phyloP scores from a whole-genome alignment of 2,888 invertebrate species.

The Diarsia rubi region DNA sequence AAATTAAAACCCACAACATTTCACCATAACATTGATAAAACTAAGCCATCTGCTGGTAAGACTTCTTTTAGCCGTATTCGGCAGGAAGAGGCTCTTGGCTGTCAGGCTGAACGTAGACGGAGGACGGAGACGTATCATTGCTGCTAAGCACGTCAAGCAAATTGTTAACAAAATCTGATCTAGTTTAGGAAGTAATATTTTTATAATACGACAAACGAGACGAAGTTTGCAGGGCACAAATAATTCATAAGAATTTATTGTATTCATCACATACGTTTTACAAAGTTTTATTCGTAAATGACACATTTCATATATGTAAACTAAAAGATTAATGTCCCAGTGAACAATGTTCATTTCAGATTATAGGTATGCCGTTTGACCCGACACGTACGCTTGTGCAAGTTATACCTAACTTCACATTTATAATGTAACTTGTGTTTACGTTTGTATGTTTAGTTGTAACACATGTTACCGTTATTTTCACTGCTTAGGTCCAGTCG shows the following conservation, averaged over 20 bases:
- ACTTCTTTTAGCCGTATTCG: too few relatives aligned
- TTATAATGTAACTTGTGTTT: conserved; percentile 29
- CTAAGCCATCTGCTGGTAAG: too few relatives aligned
- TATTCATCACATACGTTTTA: neutral
- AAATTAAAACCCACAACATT: too few relatives aligned
- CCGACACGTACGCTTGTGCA: conserved; percentile 49
- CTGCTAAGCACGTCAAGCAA: too few relatives aligned
- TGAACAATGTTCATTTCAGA: conserved; percentile 33
- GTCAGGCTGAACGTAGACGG: too few relatives aligned
- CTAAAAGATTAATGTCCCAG: conserved; percentile 15
- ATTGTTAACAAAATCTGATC: too few relatives aligned
- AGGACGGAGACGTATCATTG: too few relatives aligned
- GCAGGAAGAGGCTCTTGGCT: too few relatives aligned
- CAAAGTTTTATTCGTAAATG: neutral
- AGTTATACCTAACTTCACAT: conserved; percentile 43
- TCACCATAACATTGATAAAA: too few relatives aligned
- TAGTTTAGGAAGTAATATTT: too few relatives aligned
- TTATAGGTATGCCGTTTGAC: conserved; percentile 48
- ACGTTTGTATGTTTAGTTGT: conserved; percentile 7
- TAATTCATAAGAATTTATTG: neutral
- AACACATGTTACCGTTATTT: conserved; percentile 1
- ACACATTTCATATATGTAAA: conserved; percentile 5
- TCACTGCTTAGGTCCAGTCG: neutral
- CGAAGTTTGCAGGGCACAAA: too few relatives aligned
- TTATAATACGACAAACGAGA: too few relatives aligned